Conservation (phyloP, 2,888 invertebrate species). For the Torymus texanus region DNA sequence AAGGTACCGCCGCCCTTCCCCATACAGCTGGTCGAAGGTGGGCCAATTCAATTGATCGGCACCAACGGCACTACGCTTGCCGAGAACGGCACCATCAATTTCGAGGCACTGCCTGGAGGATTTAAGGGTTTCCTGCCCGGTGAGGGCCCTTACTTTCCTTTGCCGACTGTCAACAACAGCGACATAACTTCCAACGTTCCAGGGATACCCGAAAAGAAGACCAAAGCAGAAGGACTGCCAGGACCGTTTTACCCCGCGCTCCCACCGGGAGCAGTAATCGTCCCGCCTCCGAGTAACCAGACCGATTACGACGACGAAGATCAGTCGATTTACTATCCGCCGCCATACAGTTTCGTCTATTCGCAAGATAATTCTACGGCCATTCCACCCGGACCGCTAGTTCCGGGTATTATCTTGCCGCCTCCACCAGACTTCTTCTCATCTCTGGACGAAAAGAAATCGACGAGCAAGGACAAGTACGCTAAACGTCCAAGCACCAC, state of each 20-base stretch:
- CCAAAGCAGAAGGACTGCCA: conserved; percentile 71
- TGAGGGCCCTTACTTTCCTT: conserved; percentile 77
- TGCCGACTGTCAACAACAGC: conserved; percentile 61
- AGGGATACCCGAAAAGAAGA: conserved; percentile 77
- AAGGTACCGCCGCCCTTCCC: conserved; percentile 95
- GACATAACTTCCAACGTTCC: conserved; percentile 64
- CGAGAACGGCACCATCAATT: conserved; percentile 66
- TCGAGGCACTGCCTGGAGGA: conserved; percentile 69
- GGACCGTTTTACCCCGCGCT: conserved; percentile 75
- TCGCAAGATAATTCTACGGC: conserved; percentile 84
- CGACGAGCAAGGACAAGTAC: conserved; percentile 60
- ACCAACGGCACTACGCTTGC: conserved; percentile 86
- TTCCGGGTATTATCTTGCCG: conserved; percentile 91
- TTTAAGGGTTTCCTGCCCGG: conserved; percentile 73
- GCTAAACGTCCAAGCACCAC: conserved; percentile 55
- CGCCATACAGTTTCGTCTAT: conserved; percentile 92
- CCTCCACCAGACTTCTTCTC: conserved; percentile 93
- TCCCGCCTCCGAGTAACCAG: conserved; percentile 79
- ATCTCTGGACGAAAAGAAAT: conserved; percentile 78
- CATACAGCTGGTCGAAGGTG: conserved; percentile 89
- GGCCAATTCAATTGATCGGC: conserved; percentile 91
- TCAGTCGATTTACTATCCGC: conserved; percentile 93
- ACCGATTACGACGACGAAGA: conserved; percentile 91
- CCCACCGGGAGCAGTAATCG: conserved; percentile 81
- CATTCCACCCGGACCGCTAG: conserved; percentile 89